Base-by-base conservation (phyloP, 2,113 vertebrate species). In the Dipodomys spectabilis region DNA sequence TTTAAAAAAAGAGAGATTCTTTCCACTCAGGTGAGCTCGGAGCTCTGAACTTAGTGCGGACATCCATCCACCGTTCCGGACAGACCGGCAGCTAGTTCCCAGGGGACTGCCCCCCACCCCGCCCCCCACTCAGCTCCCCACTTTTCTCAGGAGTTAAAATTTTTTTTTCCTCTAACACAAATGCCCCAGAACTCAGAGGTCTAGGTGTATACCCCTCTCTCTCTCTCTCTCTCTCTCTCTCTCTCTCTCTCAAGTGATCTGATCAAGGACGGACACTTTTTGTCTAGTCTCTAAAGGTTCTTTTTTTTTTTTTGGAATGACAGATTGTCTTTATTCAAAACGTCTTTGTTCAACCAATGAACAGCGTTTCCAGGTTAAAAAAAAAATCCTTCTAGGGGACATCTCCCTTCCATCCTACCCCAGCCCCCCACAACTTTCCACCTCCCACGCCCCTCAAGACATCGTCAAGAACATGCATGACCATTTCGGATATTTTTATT, bases 281-380 rank as follows among this genome's bases (percentile, higher is more conserved):
- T 87, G 87, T 91, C 30, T n/a, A 88, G 77, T 32, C 77, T 87
- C 91, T 91, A 81, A 90, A 80, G 79, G 94, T 57, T 57, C 53
- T 57, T 16, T 49, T 16, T 57, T 13, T 57, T 4, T 13, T 96
- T 97, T 98, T 93, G 96, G 74, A 90, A 97, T 92, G 99, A 99
- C 99, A 99, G 99, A 99, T 99, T 99, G 99, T 99, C 99, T 99
- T 99, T 99, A 99, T 99, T 99, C 98, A 98, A 99, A 99, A 99
- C 88, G 98, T 97, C 99, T 99, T 99, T 99, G 99, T 99, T 99
- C 99, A 98, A 98, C 98, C 99, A 98, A 98, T 98, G 98, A 99
- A 99, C 99, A 99, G 98, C 98, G 98, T 98, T 95, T 98, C 96
- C 99, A 99, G 99, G 98, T 98, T 39, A 39, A 39, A 39, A 39